Evolutionary conservation across 1,140 invertebrate genomes (phyloP).

Genomic region (Papilio helenus): DNA sequence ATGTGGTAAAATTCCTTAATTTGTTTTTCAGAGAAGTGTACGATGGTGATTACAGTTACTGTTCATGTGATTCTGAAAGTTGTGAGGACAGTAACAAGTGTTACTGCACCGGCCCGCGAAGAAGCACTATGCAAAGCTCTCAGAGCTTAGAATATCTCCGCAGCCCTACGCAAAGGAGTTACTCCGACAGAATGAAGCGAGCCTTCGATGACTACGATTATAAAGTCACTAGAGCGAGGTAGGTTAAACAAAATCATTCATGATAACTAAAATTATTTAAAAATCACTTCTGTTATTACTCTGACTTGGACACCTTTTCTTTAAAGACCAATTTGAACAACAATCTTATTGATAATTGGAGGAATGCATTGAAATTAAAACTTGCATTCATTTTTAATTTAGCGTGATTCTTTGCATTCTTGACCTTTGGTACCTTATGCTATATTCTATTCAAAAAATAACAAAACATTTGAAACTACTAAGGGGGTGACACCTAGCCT

Average conservation of each 20-base stretch:
- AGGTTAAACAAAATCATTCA: constrained; percentile 23
- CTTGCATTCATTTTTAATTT: too few species aligned
- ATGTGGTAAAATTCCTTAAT: background rate
- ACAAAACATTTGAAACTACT: too few species aligned
- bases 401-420: too few species aligned
- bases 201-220: constrained; percentile 64
- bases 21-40: constrained; percentile 73
- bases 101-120: constrained; percentile 87
- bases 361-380: too few species aligned
- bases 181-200: constrained; percentile 72
- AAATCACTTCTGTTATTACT: too few species aligned
- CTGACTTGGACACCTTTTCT: too few species aligned
- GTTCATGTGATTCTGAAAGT: constrained; percentile 92
- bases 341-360: too few species aligned
- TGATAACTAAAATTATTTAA: too few species aligned
- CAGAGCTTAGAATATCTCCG: constrained; percentile 84
- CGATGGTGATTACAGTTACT: constrained; percentile 82
- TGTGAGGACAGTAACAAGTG: constrained; percentile 95
- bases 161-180: constrained; percentile 75
- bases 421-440: too few species aligned
- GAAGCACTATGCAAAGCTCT: constrained; percentile 71
- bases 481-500: too few species aligned
- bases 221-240: constrained; percentile 59
- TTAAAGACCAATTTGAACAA: too few species aligned
- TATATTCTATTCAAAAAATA: too few species aligned